Evolutionary conservation across 2,113 vertebrate genomes (phyloP).

Genomic region (Labrus mixtus): DNA sequence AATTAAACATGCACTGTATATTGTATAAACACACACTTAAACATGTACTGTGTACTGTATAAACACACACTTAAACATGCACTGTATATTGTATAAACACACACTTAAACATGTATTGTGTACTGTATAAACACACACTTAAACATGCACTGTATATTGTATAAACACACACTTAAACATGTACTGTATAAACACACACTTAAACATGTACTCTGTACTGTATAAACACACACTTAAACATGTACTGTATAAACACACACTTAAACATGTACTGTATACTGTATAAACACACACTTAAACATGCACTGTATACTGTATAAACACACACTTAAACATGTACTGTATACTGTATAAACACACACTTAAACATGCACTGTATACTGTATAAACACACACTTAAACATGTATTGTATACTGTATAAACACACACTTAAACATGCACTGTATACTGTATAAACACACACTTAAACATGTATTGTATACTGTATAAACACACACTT

Average conservation of each 20-base stretch:
- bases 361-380: neutral
- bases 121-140: conserved; percentile 6
- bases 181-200: too few species aligned
- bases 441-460: neutral
- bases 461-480: neutral
- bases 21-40: conserved; percentile 4
- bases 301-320: neutral
- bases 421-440: conserved; percentile 2
- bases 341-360: conserved; percentile 1
- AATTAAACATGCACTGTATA: neutral
- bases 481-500: conserved; percentile 6
- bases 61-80: conserved; percentile 2
- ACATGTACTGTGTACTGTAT: neutral
- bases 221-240: conserved; percentile 6
- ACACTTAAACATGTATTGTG: neutral
- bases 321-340: conserved; percentile 2
- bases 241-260: conserved; percentile 5
- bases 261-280: neutral
- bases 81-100: neutral
- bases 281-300: conserved; percentile 7
- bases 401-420: neutral
- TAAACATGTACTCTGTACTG: neutral
- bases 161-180: too few species aligned
- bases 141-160: neutral
- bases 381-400: conserved; percentile 5